Percentiles rank a stretch among this genome's conserved stretches.
phyloP scores from a whole-genome alignment of 2,797 vertebrate species.

The Lutjanus campechanus region DNA sequence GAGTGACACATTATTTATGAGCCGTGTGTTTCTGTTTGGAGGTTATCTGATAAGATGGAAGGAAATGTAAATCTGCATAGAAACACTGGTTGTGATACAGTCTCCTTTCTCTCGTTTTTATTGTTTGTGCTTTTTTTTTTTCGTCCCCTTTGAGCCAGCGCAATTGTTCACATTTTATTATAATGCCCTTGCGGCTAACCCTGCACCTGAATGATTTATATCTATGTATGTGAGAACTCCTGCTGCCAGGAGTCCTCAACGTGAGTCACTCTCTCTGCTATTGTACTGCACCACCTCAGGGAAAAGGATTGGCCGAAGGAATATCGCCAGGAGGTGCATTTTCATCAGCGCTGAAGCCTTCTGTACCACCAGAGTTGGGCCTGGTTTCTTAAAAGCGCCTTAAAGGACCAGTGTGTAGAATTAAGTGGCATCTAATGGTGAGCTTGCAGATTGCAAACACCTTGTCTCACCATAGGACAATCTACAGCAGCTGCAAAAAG shows the following conservation, averaged over 20 bases:
- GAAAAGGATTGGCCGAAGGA: slow-evolving; percentile 32
- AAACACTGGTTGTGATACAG: slow-evolving; percentile 21
- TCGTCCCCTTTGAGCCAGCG: slow-evolving; percentile 39
- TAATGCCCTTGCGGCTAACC: slow-evolving; percentile 57
- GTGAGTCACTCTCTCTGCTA: slow-evolving; percentile 54
- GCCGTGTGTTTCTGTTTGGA: slow-evolving; percentile 44
- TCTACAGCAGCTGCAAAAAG: no score
- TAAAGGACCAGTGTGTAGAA: background rate
- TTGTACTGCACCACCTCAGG: slow-evolving; percentile 51
- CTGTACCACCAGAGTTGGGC: background rate
- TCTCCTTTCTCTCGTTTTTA: background rate
- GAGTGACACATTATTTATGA: slow-evolving; percentile 50
- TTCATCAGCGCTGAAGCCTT: slow-evolving; percentile 32
- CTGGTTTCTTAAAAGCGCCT: background rate
- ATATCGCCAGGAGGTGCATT: slow-evolving; percentile 39
- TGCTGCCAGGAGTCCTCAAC: slow-evolving; percentile 41
- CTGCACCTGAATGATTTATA: slow-evolving; percentile 69
- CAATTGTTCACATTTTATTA: slow-evolving; percentile 64
- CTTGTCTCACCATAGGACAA: no score
- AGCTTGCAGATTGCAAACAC: no score
- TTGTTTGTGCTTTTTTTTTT: slow-evolving; percentile 32
- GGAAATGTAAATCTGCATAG: slow-evolving; percentile 40
- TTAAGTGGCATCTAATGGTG: no score
- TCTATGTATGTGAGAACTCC: slow-evolving; percentile 52
- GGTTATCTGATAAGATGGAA: slow-evolving; percentile 62